Percentiles rank a stretch among this genome's conserved stretches.
Conservation (phyloP, 35 echinoderm and acorn worm species). For the Lytechinus pictus region DNA sequence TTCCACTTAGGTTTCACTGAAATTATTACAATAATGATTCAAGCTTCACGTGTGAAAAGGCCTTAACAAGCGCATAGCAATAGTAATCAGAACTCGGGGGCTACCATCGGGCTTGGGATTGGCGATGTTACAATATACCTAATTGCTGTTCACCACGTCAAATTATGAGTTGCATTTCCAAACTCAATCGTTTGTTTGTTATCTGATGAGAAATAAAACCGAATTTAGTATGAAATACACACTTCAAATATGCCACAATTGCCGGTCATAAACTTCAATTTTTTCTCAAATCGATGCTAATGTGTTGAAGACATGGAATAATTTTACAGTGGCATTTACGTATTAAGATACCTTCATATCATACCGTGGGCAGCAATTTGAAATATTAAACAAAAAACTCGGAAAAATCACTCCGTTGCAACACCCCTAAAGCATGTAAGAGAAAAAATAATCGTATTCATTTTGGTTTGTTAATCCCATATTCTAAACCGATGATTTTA, state of each 20-base stretch:
- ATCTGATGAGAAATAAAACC: background rate
- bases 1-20: too few species aligned
- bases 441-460: too few species aligned
- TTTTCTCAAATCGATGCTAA: background rate
- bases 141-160: conserved; percentile 17
- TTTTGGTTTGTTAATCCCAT: too few species aligned
- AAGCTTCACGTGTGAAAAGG: too few species aligned
- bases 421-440: background rate
- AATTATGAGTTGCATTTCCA: conserved; percentile 12
- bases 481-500: too few species aligned
- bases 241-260: conserved; percentile 13
- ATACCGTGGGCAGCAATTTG: background rate
- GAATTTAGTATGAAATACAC: conserved; percentile 3
- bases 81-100: background rate
- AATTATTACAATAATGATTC: too few species aligned
- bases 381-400: background rate
- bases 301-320: background rate
- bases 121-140: conserved; percentile 1
- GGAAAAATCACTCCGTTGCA: background rate
- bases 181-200: conserved; percentile 6
- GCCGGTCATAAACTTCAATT: background rate
- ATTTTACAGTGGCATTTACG: background rate
- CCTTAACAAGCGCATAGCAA: background rate
- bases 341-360: background rate
- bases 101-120: background rate